Percentiles rank a stretch among this genome's conserved stretches.
Evolutionary conservation across 2,888 invertebrate genomes (phyloP).

Genomic region (Sabellastarte sp.): DNA sequence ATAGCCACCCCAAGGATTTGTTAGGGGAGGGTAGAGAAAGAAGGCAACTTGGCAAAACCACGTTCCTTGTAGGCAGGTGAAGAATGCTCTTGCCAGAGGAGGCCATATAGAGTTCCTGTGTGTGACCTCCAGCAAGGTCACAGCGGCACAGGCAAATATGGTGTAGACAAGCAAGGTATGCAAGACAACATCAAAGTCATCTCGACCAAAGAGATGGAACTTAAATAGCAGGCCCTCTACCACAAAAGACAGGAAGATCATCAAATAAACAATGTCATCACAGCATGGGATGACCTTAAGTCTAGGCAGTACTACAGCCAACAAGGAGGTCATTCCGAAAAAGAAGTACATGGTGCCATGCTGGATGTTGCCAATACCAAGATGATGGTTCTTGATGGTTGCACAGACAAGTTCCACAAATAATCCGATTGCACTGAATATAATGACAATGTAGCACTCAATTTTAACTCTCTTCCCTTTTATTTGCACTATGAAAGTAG

Average conservation of each 20-base stretch:
- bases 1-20: not conserved
- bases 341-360: conserved; percentile 59
- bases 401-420: no score
- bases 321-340: conserved; percentile 51
- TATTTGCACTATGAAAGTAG: no score
- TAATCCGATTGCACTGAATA: no score
- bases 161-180: conserved; percentile 56
- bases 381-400: no score
- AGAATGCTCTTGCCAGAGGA: no score
- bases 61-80: conserved; percentile 59
- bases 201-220: conserved; percentile 56
- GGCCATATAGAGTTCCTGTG: conserved; percentile 42
- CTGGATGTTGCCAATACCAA: conserved; percentile 43
- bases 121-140: conserved; percentile 45
- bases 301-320: conserved; percentile 41
- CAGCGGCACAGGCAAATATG: conserved; percentile 41
- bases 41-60: conserved; percentile 60
- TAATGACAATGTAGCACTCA: no score
- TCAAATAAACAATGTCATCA: conserved; percentile 41
- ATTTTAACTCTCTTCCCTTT: no score
- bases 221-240: conserved; percentile 58
- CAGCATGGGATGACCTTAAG: not conserved
- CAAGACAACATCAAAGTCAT: conserved; percentile 37
- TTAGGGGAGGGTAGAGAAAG: conserved; percentile 55
- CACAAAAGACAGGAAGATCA: conserved; percentile 48